These are phyloP conservation scores for Saxidomus purpurata DNA, from an alignment of 1,140 invertebrate genomes.

Conservation along the genomic window DNA sequence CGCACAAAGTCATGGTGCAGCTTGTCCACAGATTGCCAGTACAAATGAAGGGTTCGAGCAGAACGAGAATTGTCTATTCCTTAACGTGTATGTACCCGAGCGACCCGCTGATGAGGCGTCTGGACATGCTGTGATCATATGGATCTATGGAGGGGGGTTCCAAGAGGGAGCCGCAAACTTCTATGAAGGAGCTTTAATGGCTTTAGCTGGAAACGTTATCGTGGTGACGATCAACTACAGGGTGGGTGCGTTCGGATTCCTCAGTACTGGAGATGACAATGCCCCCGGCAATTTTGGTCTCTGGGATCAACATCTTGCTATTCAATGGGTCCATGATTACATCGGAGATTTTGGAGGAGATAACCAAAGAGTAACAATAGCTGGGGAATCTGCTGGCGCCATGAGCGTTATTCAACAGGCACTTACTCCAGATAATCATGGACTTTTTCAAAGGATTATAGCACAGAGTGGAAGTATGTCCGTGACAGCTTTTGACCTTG, in stretches of 20 bases:
- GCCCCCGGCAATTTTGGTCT: constrained; percentile 79
- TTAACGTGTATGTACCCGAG: constrained; percentile 93
- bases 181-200: constrained; percentile 95
- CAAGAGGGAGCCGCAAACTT: constrained; percentile 95
- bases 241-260: constrained; percentile 89
- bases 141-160: constrained; percentile 98
- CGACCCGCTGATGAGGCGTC: constrained; percentile 80
- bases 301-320: too few species aligned
- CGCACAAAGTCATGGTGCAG: not conserved
- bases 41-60: not conserved
- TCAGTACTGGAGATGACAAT: constrained; percentile 89
- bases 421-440: constrained; percentile 43
- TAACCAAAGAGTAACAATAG: constrained; percentile 89
- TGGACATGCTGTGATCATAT: constrained; percentile 95
- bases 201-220: constrained; percentile 92
- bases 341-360: constrained; percentile 92
- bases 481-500: not conserved
- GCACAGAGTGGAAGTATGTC: constrained; percentile 43
- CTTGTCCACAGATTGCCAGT: not conserved
- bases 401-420: constrained; percentile 47
- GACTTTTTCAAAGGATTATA: constrained; percentile 63
- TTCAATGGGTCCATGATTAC: constrained; percentile 92
- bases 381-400: constrained; percentile 96
- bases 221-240: constrained; percentile 92
- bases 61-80: constrained; percentile 96